These are phyloP conservation scores for Melanotaenia boesemani DNA, from an alignment of 2,797 vertebrate genomes.

Conservation along the genomic window DNA sequence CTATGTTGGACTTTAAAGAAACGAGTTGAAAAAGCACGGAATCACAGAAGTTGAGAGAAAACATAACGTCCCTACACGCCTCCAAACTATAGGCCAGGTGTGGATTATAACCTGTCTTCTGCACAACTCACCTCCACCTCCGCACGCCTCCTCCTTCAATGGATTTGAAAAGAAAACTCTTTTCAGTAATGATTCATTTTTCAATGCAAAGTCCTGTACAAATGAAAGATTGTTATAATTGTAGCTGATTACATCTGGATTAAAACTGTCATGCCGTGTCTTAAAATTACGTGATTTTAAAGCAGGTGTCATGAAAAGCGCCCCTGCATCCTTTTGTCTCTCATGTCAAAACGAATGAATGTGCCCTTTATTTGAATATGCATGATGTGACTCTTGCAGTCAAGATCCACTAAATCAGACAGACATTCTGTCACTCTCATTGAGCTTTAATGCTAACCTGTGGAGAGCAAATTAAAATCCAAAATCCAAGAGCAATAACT, in stretches of 20 bases:
- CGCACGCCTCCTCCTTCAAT: slow-evolving; percentile 6
- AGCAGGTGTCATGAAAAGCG: too few species aligned
- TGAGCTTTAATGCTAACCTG: neutral
- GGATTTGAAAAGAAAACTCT: slow-evolving; percentile 19
- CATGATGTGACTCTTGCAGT: too few species aligned
- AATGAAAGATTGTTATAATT: slow-evolving; percentile 1
- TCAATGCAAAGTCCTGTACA: slow-evolving; percentile 7
- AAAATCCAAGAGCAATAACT: neutral
- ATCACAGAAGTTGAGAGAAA: slow-evolving; percentile 41
- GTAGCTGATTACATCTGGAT: neutral
- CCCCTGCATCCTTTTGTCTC: neutral
- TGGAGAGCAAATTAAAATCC: neutral
- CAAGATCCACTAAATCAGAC: neutral
- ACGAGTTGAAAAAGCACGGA: slow-evolving; percentile 6
- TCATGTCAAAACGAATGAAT: neutral
- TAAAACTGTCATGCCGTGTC: neutral
- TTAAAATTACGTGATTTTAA: too few species aligned
- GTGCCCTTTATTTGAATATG: neutral
- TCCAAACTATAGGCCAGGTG: slow-evolving; percentile 17
- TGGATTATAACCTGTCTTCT: slow-evolving; percentile 19
- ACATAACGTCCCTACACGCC: slow-evolving; percentile 14
- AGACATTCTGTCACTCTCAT: neutral
- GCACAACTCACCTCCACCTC: slow-evolving; percentile 29
- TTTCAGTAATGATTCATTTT: slow-evolving; percentile 5
- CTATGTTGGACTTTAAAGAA: neutral